These are phyloP conservation scores for Hormaphis cornu DNA, from an alignment of 1,140 invertebrate species.

Conservation along the genomic window DNA sequence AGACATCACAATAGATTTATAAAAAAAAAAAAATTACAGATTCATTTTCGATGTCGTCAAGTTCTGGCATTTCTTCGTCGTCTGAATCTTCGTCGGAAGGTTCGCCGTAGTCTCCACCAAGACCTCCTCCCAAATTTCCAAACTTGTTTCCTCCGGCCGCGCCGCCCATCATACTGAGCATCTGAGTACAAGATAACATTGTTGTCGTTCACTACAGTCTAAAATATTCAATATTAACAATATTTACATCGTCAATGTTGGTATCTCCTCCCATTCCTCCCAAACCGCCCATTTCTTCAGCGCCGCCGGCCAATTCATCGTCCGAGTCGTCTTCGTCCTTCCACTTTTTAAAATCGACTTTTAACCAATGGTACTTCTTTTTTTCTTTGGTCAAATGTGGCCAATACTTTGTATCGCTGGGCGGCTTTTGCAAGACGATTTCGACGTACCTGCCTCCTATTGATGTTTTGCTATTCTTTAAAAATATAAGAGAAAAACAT, in stretches of 20 bases:
- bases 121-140: constrained; percentile 45
- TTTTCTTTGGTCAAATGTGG: constrained; percentile 75
- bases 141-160: constrained; percentile 43
- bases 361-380: constrained; percentile 89
- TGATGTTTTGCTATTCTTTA: constrained; percentile 49
- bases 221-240: not conserved
- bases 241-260: constrained; percentile 35
- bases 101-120: constrained; percentile 47
- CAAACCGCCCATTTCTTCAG: constrained; percentile 47
- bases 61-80: constrained; percentile 50
- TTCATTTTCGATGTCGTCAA: constrained; percentile 42
- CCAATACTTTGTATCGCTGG: constrained; percentile 71
- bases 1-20: too few relatives aligned
- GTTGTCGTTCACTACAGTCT: constrained; percentile 26
- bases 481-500: constrained; percentile 22
- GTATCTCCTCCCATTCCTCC: constrained; percentile 48
- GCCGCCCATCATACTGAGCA: constrained; percentile 44
- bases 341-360: constrained; percentile 95
- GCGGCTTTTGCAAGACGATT: constrained; percentile 57
- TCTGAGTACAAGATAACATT: constrained; percentile 6
- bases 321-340: constrained; percentile 84
- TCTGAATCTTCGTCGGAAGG: constrained; percentile 47
- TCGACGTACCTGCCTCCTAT: constrained; percentile 63
- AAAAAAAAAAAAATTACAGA: not conserved
- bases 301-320: constrained; percentile 40